Conservation (phyloP, 2,113 vertebrate species). For the Nycticebus coucang region DNA sequence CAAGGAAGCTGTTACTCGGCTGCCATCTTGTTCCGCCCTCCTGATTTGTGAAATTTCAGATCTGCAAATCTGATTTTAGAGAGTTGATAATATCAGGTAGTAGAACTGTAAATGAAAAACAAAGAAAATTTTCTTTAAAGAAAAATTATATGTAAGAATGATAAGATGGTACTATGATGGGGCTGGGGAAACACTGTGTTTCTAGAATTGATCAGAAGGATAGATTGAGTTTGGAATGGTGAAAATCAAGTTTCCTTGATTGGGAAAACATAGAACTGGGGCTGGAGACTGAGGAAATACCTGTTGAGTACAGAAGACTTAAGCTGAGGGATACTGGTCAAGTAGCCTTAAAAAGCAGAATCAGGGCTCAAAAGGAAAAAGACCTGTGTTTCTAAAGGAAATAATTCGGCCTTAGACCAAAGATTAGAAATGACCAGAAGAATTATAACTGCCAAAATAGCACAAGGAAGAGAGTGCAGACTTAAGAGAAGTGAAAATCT, state of each 20-base stretch:
- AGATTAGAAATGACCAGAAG: background rate
- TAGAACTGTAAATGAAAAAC: background rate
- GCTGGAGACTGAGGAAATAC: background rate
- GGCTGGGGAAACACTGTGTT: background rate
- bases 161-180: background rate
- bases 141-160: background rate
- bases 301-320: background rate
- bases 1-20: too few relatives aligned
- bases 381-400: conserved; percentile 3
- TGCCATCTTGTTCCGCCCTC: too few relatives aligned
- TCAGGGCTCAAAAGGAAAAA: background rate
- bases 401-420: background rate
- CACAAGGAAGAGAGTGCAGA: background rate
- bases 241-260: background rate
- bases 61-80: conserved; percentile 10
- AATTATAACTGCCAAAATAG: background rate
- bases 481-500: background rate
- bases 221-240: background rate
- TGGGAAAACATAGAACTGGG: background rate
- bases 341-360: background rate
- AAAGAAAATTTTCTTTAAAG: background rate
- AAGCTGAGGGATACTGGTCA: background rate
- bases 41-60: too few relatives aligned
- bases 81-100: background rate
- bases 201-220: background rate